Percentiles rank a stretch among this genome's conserved stretches.
phyloP scores from a whole-genome alignment of 2,888 invertebrate species.

The Dromius quadrimaculatus region DNA sequence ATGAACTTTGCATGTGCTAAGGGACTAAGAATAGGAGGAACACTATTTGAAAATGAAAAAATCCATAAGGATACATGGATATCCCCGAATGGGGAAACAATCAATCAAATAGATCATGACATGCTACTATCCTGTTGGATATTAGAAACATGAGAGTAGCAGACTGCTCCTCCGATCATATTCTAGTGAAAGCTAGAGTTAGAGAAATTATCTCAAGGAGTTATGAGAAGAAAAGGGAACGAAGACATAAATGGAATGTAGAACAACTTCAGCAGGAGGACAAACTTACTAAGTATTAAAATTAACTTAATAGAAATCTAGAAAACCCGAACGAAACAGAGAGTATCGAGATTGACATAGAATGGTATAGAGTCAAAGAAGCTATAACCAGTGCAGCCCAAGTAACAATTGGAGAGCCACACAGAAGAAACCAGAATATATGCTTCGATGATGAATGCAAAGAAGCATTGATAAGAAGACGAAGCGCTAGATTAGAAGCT shows the following conservation, averaged over 20 bases:
- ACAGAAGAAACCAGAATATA: neutral
- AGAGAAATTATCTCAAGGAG: slow-evolving; percentile 1
- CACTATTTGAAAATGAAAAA: neutral
- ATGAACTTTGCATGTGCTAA: slow-evolving; percentile 2
- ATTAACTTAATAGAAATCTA: neutral
- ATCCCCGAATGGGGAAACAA: neutral
- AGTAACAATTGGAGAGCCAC: neutral
- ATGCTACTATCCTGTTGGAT: neutral
- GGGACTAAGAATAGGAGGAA: slow-evolving; percentile 11
- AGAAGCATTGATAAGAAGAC: neutral
- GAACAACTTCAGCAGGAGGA: neutral
- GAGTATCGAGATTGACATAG: too few relatives aligned
- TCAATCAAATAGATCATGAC: neutral
- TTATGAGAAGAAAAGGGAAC: slow-evolving; percentile 3
- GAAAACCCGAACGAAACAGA: neutral
- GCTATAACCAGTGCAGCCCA: neutral
- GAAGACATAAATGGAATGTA: neutral
- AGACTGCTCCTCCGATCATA: slow-evolving; percentile 1
- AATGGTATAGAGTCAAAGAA: slow-evolving; percentile 3
- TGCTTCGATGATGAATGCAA: neutral
- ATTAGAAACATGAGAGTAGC: slow-evolving; percentile 2
- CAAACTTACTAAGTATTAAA: neutral
- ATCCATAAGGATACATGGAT: neutral
- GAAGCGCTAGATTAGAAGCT: neutral
- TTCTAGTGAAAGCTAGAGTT: neutral